Base-by-base conservation (phyloP, 64 coral and sea anemone genomes). In the Montipora sp. region DNA sequence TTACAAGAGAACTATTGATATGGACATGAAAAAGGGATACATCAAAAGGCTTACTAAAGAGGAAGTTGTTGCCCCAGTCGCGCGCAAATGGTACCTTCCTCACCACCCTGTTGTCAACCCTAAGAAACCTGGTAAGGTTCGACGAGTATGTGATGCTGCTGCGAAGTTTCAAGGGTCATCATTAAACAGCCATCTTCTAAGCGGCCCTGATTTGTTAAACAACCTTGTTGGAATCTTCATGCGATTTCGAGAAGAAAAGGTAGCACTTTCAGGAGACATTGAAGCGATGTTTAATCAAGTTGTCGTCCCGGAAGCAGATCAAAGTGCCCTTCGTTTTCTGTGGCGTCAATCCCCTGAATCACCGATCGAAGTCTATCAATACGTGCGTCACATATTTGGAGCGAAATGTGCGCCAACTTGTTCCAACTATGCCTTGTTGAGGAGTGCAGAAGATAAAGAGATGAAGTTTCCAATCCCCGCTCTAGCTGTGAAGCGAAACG, bases 251-350 rank as follows among this genome's bases (percentile, higher is more conserved):
- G 67, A 88, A 74, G 68, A 88, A 75, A 88, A 22, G 85, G 44
- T 87, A n/a, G 83, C 83, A 0, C 48, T 87, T 49, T 87, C 83
- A 19, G 83, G n/a, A 50, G 83, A 87, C 71, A 88, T 73, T 18
- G 85, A 88, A 75, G 85, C 85, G 36, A 88, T 88, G 71, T 88
- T 88, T 24, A 88, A 88, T 44, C 66, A 88, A 88, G 85, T 88
- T 69, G 67, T 16, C 3, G 71, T 57, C 23, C 85, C 85, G 7
- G 14, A 55, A 59, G 50, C 6, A 47, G 85, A 88, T 55, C 19
- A 88, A 43, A 27, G 9, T 27, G 48, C 50, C 12, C 53, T 76
- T 55, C 46, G 71, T 57, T 53, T 88, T 57, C 36, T 88, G 22
- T 73, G 69, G 85, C 69, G 16, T 73, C 69, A 55, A 76, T 75